Evolutionary conservation across 2,113 vertebrate species (phyloP), one percentile per base, ranked within the genome.

Genomic region (Stomatorhinus ivindoensis): DNA sequence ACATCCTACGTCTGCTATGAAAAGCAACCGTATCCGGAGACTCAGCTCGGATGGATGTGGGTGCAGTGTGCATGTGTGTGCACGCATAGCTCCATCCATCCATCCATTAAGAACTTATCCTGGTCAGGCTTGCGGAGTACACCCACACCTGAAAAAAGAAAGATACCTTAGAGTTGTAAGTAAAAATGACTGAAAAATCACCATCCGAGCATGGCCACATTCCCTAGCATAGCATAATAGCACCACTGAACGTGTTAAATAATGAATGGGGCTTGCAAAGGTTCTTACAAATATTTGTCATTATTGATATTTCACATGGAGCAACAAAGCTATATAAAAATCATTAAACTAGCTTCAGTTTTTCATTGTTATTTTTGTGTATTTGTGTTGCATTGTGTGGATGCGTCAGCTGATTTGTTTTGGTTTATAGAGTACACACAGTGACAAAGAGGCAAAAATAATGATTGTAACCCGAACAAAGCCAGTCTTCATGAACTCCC

Each of bases 381-480:
- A 42, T 13, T 48, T 86, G 11, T 13, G 11, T 86, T 86, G 11
- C 17, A 50, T 35, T 27, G 13, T 86, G 48, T 31, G 27, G 48
- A 86, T 50, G n/a, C 53, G 27, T 53, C 13, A 48, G 35, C 24
- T 35, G 3, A 19, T 51, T 86, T 86, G 42, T n/a, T 86, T 86
- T 86, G n/a, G 44, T 51, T 86, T 86, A 27, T n/a, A 50, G 48
- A 87, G 55, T n/a, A 61, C n/a, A 61, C 17, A 87, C 87, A 46
- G 35, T 42, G 53, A 87, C 19, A 44, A 31, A 24, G 19, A 58
- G 53, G 55, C 51, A 58, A 87, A 76, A 87, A 50, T 58, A 87
- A 58, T 61, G 7, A 65, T 42, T 58, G 61, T 65, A 44, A 10
- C 21, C 39, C 24, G 27, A 24, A 73, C 27, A 80, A 47, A 24